These are phyloP conservation scores for Pangasius sanitwongsei DNA, from an alignment of 2,797 vertebrate species.

Conservation along the genomic window DNA sequence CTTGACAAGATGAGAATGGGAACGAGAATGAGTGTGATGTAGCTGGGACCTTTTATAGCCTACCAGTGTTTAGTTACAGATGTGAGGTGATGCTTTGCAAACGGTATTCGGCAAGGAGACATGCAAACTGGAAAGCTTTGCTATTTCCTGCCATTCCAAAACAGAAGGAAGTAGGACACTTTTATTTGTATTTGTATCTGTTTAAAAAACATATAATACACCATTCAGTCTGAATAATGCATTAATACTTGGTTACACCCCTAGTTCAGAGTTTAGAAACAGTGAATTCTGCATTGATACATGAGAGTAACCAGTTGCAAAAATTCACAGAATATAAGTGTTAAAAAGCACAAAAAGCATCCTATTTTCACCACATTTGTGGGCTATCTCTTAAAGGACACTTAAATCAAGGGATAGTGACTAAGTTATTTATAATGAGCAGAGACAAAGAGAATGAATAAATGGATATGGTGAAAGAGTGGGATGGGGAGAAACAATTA, in stretches of 20 bases:
- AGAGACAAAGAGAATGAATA: slow-evolving; percentile 7
- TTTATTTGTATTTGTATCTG: background rate
- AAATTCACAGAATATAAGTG: background rate
- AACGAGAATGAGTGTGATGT: background rate
- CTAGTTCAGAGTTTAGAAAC: too few relatives aligned
- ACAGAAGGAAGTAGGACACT: background rate
- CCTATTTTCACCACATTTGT: background rate
- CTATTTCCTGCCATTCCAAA: background rate
- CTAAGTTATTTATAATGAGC: slow-evolving; percentile 20
- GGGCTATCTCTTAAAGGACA: background rate
- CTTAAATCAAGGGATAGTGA: background rate
- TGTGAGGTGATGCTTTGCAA: background rate
- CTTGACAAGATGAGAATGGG: background rate
- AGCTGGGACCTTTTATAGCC: background rate
- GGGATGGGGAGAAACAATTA: slow-evolving; percentile 51
- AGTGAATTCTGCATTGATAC: background rate
- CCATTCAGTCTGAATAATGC: background rate
- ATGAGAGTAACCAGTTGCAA: background rate
- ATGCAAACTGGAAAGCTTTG: background rate
- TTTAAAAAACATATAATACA: background rate
- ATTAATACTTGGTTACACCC: background rate
- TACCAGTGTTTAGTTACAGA: background rate
- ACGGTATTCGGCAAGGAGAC: background rate
- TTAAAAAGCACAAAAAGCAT: background rate
- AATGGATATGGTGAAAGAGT: slow-evolving; percentile 12